Base-by-base conservation (phyloP, 2,797 vertebrate species). In the Huso huso region DNA sequence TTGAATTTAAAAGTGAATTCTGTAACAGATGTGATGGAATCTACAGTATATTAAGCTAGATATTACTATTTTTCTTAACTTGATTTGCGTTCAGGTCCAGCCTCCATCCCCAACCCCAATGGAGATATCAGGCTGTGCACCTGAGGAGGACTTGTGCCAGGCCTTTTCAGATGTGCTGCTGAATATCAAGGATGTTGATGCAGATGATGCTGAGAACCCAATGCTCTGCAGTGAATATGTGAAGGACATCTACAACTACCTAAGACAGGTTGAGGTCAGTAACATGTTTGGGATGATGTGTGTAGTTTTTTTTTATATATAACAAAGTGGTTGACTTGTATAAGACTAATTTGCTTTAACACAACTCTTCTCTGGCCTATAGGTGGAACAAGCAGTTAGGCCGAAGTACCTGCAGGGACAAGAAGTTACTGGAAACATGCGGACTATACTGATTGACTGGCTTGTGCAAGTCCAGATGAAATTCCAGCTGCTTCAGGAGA, bases 161-260 rank as follows among this genome's bases (percentile, higher is more conserved):
- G 81, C 90, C 0, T 96, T 95, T 77, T 94, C 93, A 0, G 79
- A 88, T 10, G 84, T 91, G 48, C 77, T 93, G 1, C 84, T 94
- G 13, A 81, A 86, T 1, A 68, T 90, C 69, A 83, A 81, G 73
- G 91, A 95, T 8, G 83, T 91, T 3, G 91, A 95, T 61, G 85
- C 73, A 0, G 88, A 93, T 3, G 89, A 92, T 8, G 77, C 77
- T 3, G 80, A 84, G 2, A 91, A 95, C 67, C 86, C 88, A 68
- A 87, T 91, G 78, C 82, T 93, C 66, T 94, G 92, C 76, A 91
- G 88, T 62, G 85, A 86, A 79, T 95, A 92, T 1, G 88, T 92
- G 6, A 95, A 94, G 61, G 88, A 93, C 23, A 94, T 95, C 74
- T 97, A 95, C 77, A 79, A 85, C 23, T 96, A 95, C 37, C 79